Conservation (phyloP, 2,888 invertebrate species). For the Lithophane ornitopus region DNA sequence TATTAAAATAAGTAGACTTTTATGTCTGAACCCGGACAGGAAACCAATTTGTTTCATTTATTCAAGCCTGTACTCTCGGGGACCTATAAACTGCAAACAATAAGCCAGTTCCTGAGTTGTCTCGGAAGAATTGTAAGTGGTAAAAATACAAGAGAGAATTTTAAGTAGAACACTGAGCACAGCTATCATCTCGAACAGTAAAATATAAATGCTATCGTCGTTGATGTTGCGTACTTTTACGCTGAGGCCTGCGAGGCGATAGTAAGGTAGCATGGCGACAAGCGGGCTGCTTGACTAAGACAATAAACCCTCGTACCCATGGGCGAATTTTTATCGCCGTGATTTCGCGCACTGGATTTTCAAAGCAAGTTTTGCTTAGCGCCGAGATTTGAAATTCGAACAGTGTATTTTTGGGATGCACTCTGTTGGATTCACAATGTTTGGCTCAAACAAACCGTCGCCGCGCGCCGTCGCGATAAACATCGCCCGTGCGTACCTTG, state of each 20-base stretch:
- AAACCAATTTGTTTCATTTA: constrained; percentile 37
- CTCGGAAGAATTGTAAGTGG: constrained; percentile 37
- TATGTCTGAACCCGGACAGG: not conserved
- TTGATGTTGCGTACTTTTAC: constrained; percentile 27
- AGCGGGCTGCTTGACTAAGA: not conserved
- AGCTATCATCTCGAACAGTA: constrained; percentile 42
- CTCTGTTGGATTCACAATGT: no score
- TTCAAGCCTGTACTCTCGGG: not conserved
- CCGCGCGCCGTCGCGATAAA: no score
- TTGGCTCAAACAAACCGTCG: no score
- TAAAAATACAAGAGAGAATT: constrained; percentile 44
- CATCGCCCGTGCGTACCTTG: no score
- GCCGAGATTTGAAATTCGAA: no score
- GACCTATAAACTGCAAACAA: constrained; percentile 41
- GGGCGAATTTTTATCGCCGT: not conserved
- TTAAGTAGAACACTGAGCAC: constrained; percentile 30
- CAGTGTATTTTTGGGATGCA: no score
- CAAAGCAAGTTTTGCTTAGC: not conserved
- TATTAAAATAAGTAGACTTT: constrained; percentile 3
- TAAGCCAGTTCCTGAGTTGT: constrained; percentile 14
- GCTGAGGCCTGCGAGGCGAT: not conserved
- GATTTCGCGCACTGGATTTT: not conserved
- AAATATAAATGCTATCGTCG: constrained; percentile 47
- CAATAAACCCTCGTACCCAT: not conserved
- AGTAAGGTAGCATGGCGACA: not conserved